These are phyloP conservation scores for Ashinkailepas kermadecensis DNA, from an alignment of 2,888 invertebrate species.

Conservation along the genomic window DNA sequence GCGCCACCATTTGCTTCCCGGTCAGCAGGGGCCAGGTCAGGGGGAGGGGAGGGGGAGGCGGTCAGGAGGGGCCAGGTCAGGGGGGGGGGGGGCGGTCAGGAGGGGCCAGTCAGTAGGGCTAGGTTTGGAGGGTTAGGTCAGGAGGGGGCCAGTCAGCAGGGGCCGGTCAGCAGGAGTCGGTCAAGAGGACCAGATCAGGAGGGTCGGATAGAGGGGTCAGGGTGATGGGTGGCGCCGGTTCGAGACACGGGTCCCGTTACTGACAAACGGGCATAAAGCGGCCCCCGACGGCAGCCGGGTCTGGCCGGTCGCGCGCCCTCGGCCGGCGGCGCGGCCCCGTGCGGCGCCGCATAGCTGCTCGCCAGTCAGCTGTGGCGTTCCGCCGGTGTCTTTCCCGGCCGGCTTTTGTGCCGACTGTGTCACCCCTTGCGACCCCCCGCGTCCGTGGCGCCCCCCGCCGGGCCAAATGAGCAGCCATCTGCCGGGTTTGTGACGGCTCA, in stretches of 20 bases:
- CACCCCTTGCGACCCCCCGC: not conserved
- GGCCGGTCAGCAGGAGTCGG: too few relatives aligned
- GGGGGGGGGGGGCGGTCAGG: not conserved
- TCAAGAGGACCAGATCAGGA: too few relatives aligned
- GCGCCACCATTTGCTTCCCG: not conserved
- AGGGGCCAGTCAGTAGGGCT: too few relatives aligned
- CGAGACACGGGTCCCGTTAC: not conserved
- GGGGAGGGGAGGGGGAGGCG: too few relatives aligned
- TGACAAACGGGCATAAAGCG: not conserved
- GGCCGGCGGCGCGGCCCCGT: not conserved
- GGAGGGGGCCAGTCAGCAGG: not conserved
- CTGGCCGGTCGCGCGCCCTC: not conserved
- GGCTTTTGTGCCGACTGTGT: slow-evolving; percentile 1
- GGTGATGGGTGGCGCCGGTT: not conserved
- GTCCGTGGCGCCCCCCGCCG: not conserved
- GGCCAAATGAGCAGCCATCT: slow-evolving; percentile 2
- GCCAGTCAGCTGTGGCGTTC: slow-evolving; percentile 14
- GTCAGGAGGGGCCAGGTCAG: too few relatives aligned
- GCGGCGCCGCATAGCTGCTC: slow-evolving; percentile 10
- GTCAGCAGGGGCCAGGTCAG: too few relatives aligned
- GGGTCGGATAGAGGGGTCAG: not conserved
- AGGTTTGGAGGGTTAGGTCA: too few relatives aligned
- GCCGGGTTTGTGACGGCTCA: not conserved
- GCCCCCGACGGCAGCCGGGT: not conserved
- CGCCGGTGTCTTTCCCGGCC: not conserved